Base-by-base conservation (phyloP, 2,113 vertebrate genomes). In the Misgurnus anguillicaudatus region DNA sequence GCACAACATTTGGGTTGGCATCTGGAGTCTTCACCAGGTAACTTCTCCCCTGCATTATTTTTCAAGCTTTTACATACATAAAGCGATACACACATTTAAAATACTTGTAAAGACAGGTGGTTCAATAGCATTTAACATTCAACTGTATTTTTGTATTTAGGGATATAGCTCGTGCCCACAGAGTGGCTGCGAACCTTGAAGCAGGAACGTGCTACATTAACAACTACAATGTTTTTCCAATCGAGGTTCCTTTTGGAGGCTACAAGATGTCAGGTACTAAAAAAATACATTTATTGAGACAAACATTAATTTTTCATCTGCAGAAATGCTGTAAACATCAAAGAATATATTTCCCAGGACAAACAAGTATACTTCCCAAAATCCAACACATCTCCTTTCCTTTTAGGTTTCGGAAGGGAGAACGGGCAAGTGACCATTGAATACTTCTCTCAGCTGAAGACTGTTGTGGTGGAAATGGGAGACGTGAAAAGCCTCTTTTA, bases 1-100 rank as follows among this genome's bases (percentile, higher is more conserved):
- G 92, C 79, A 96, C 95, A 53, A 91, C 91, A 2, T 98, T 93
- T 17, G 98, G 98, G 42, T 75, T 99, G 78, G 97, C 98, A 4
- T 95, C 96, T 17, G 98, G 98, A 0, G 95, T 99, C 80, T 99
- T 99, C 84, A 99, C 95, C 86, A 97, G 95, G 98, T 99, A 65
- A 51, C 61, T 31, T 53, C 13, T 16, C 2, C 6, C 58, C 67
- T 5, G 48, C 31, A 76, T 16, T 19, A n/a, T 45, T 36, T 48
- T 73, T 57, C 2, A 57, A 17, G n/a, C 5, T 14, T 57, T n/a
- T 1, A 57, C 13, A 51, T 4, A 14, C 13, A 51, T 5, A 14
- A 31, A 31, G 48, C 16, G 13, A 51, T 14, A 14, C 48, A 51
- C 16, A 14, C 48, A 51, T 51, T 51, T 51, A 3, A 14, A 51